phyloP scores from a whole-genome alignment of 2,797 vertebrate species.

The Nyctalus aviator region DNA sequence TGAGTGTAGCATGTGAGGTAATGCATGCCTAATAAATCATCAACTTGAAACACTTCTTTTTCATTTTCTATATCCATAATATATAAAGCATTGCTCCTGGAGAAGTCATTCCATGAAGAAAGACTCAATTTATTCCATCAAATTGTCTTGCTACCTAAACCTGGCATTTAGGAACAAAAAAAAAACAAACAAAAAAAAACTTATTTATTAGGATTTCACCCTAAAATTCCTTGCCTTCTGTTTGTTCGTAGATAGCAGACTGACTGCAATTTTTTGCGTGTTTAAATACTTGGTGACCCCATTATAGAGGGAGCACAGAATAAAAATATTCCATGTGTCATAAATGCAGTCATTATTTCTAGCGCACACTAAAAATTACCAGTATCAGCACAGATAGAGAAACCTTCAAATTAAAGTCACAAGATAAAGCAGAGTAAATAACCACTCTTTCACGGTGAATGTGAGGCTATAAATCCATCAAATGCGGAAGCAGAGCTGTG shows the following conservation, averaged over 20 bases:
- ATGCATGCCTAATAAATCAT: conserved; percentile 46
- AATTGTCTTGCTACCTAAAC: neutral
- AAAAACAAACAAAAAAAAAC: conserved; percentile 43
- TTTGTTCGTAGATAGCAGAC: conserved; percentile 71
- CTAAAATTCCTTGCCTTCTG: conserved; percentile 69
- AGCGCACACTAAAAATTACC: conserved; percentile 79
- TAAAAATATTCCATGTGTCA: conserved; percentile 73
- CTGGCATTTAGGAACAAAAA: conserved; percentile 3
- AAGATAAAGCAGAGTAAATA: conserved; percentile 80
- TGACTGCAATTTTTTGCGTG: conserved; percentile 74
- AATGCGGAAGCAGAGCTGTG: conserved; percentile 71
- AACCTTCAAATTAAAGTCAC: conserved; percentile 83
- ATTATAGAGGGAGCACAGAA: conserved; percentile 74
- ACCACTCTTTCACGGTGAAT: conserved; percentile 67
- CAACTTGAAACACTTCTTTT: conserved; percentile 45
- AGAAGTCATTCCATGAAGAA: conserved; percentile 30
- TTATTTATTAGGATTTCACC: conserved; percentile 63
- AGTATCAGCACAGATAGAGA: conserved; percentile 80
- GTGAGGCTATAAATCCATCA: conserved; percentile 76
- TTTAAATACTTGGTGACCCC: conserved; percentile 78
- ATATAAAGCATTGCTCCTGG: conserved; percentile 2
- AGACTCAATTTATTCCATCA: conserved; percentile 13
- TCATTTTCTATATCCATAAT: conserved; percentile 11
- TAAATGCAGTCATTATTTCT: conserved; percentile 84
- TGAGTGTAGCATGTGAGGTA: neutral